Conservation (phyloP, 2,797 vertebrate genomes). For the Parotocinclus haroldoi region DNA sequence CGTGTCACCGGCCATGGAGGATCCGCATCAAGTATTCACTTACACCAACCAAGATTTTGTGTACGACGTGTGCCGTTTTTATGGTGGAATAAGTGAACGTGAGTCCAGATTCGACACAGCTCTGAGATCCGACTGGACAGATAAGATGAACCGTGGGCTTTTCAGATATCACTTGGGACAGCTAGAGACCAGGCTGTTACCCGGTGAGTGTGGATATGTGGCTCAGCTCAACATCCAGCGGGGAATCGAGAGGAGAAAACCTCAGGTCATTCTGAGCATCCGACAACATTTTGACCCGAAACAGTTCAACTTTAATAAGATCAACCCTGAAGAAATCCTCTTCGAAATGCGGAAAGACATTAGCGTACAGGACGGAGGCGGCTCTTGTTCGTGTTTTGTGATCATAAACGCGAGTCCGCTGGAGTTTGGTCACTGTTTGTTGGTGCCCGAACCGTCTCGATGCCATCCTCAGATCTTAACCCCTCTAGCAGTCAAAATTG, state of each 20-base stretch:
- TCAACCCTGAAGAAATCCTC: constrained; percentile 76
- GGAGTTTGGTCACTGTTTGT: constrained; percentile 85
- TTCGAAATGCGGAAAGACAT: too few species aligned
- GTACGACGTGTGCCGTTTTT: constrained; percentile 37
- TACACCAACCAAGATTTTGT: constrained; percentile 74
- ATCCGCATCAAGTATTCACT: constrained; percentile 54
- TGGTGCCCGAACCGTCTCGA: constrained; percentile 76
- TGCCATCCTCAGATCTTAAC: constrained; percentile 69
- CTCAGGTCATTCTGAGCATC: constrained; percentile 80
- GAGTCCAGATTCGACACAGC: constrained; percentile 73
- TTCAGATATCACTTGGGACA: constrained; percentile 81
- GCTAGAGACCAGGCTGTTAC: constrained; percentile 74
- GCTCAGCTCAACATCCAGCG: constrained; percentile 85
- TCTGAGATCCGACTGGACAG: constrained; percentile 73
- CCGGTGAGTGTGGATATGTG: constrained; percentile 70
- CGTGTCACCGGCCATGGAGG: constrained; percentile 44
- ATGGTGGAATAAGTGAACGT: background rate
- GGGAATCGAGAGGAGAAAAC: constrained; percentile 74
- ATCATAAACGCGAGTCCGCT: constrained; percentile 89
- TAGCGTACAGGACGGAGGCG: background rate
- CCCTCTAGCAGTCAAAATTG: constrained; percentile 56
- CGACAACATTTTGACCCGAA: constrained; percentile 74
- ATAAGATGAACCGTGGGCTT: constrained; percentile 74
- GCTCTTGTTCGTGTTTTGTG: constrained; percentile 46
- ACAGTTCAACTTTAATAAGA: constrained; percentile 85